Evolutionary conservation across 1,140 invertebrate genomes (phyloP).

Genomic region (Drusus annulatus): DNA sequence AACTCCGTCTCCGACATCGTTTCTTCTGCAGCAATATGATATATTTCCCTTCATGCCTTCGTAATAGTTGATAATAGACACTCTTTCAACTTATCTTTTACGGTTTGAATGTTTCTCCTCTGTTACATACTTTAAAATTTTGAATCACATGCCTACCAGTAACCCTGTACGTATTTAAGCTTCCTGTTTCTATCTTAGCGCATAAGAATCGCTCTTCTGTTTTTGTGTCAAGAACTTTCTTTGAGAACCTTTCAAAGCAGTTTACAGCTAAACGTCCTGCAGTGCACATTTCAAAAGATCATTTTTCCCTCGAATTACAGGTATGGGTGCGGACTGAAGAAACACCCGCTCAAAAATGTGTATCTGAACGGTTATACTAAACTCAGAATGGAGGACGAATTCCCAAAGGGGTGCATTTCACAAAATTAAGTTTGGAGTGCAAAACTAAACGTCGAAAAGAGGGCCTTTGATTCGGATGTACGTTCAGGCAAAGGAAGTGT

Average conservation of each 20-base stretch:
- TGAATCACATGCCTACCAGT: neutral
- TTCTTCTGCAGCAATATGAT: too few relatives aligned
- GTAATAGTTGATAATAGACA: too few relatives aligned
- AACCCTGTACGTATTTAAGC: neutral
- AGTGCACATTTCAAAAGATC: slow-evolving; percentile 9
- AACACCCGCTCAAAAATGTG: slow-evolving; percentile 2
- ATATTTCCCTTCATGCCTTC: too few relatives aligned
- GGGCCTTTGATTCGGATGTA: slow-evolving; percentile 39
- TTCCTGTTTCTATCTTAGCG: neutral
- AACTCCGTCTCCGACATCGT: too few relatives aligned
- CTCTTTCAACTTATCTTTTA: too few relatives aligned
- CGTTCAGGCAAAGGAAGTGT: neutral
- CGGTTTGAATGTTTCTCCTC: too few relatives aligned
- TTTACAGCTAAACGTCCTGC: neutral
- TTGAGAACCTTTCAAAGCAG: slow-evolving; percentile 12
- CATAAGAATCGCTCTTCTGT: neutral
- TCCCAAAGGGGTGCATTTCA: slow-evolving; percentile 36
- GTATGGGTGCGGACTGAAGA: neutral
- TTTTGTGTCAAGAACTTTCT: slow-evolving; percentile 27
- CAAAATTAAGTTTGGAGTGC: slow-evolving; percentile 33
- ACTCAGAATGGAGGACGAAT: neutral
- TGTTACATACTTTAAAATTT: neutral
- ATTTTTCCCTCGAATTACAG: neutral
- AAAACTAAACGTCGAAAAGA: slow-evolving; percentile 39
- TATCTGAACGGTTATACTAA: neutral